phyloP scores from a whole-genome alignment of 2,113 vertebrate species.

The Panurus biarmicus region DNA sequence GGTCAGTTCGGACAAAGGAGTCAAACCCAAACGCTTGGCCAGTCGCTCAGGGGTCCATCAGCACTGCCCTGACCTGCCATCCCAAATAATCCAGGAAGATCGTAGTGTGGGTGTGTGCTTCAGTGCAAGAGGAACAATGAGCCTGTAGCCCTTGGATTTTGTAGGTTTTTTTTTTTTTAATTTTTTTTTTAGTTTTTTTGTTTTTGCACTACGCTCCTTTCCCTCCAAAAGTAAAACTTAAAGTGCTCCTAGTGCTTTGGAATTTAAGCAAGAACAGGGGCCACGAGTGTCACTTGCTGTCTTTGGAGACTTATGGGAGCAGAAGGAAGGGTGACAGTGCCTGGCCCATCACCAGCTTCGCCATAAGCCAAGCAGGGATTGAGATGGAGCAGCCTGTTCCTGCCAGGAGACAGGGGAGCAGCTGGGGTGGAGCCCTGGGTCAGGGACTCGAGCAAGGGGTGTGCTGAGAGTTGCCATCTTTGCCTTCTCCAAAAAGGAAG shows the following conservation, averaged over 20 bases:
- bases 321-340: neutral
- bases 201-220: conserved; percentile 57
- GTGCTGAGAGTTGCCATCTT: neutral
- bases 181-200: too few relatives aligned
- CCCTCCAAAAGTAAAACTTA: conserved; percentile 63
- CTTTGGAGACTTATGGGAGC: conserved; percentile 65
- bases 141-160: conserved; percentile 63
- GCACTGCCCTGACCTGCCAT: conserved; percentile 9
- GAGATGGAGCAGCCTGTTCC: neutral
- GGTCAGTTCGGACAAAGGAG: neutral
- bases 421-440: neutral
- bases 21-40: conserved; percentile 9
- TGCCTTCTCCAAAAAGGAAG: neutral
- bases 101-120: conserved; percentile 44
- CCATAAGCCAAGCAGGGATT: neutral
- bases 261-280: conserved; percentile 65
- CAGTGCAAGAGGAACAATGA: conserved; percentile 64
- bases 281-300: conserved; percentile 18
- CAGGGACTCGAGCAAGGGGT: neutral
- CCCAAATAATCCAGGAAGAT: neutral
- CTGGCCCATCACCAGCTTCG: neutral
- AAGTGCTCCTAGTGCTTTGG: conserved; percentile 79
- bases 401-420: neutral
- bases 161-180: neutral
- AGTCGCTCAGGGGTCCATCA: neutral